phyloP scores from a whole-genome alignment of 2,888 invertebrate genomes.

The Dolomedes plantarius region DNA sequence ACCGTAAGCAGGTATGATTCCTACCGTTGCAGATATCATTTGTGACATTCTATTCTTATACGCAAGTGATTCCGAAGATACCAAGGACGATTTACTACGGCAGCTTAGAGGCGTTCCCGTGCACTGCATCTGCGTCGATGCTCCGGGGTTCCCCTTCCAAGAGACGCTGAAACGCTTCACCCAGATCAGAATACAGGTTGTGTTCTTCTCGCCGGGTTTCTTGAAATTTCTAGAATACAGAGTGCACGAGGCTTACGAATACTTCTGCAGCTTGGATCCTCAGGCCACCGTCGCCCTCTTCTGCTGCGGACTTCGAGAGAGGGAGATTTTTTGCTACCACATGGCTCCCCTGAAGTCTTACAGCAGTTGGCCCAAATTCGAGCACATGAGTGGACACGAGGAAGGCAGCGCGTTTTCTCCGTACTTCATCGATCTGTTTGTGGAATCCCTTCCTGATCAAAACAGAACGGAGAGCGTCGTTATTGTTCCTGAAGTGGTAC shows the following conservation, averaged over 20 bases:
- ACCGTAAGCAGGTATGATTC: too few relatives aligned
- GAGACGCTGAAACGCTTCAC: background rate
- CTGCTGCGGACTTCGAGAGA: conserved; percentile 13
- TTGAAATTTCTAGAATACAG: conserved; percentile 35
- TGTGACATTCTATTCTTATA: background rate
- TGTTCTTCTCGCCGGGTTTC: conserved; percentile 45
- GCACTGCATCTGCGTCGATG: conserved; percentile 26
- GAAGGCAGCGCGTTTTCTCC: background rate
- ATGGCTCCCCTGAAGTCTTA: conserved; percentile 34
- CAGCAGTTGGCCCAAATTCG: conserved; percentile 36
- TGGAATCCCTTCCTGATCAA: background rate
- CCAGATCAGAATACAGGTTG: conserved; percentile 15
- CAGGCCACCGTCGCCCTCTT: conserved; percentile 25
- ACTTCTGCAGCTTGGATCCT: conserved; percentile 20
- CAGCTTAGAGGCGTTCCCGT: background rate
- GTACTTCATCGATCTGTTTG: background rate
- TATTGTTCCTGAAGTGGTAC: background rate
- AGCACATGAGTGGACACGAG: background rate
- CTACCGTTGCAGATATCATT: too few relatives aligned
- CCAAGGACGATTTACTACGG: conserved; percentile 17
- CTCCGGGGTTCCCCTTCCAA: background rate
- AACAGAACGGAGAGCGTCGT: background rate
- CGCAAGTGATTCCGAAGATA: conserved; percentile 25
- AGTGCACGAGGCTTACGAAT: conserved; percentile 19
- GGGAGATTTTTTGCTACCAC: conserved; percentile 33